Evolutionary conservation across 2,797 vertebrate genomes (phyloP).

Genomic region (Onychomys arenicola): DNA sequence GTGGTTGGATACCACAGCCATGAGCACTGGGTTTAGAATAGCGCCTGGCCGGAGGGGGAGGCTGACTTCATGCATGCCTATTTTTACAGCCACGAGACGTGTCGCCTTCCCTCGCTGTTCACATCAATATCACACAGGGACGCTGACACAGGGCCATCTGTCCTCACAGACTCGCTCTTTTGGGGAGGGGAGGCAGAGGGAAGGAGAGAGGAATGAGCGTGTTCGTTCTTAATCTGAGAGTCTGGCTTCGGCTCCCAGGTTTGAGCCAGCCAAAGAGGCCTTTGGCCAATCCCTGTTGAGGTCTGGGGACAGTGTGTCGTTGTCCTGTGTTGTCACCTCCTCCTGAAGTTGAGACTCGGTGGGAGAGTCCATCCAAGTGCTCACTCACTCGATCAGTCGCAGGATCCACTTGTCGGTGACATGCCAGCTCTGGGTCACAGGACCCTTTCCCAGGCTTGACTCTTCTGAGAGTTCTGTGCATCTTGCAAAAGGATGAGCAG

Average conservation of each 20-base stretch:
- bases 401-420: neutral
- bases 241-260: slow-evolving; percentile 41
- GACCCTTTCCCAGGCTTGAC: neutral
- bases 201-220: neutral
- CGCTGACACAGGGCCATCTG: slow-evolving; percentile 77
- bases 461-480: neutral
- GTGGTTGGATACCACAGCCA: slow-evolving; percentile 63
- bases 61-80: slow-evolving; percentile 65
- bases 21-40: slow-evolving; percentile 75
- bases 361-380: neutral
- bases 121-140: slow-evolving; percentile 74
- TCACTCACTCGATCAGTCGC: neutral
- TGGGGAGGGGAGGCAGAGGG: slow-evolving; percentile 60
- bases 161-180: slow-evolving; percentile 55
- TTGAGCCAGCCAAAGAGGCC: slow-evolving; percentile 38
- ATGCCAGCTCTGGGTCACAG: neutral
- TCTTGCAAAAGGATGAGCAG: neutral
- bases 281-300: neutral
- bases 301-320: neutral
- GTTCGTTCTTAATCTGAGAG: slow-evolving; percentile 72
- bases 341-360: neutral
- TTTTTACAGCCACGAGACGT: slow-evolving; percentile 76
- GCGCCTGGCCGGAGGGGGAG: slow-evolving; percentile 68
- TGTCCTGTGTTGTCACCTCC: neutral
- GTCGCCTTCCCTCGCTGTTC: slow-evolving; percentile 71